Conservation (phyloP, 2,888 invertebrate genomes). For the Lacanobia wlatinum region DNA sequence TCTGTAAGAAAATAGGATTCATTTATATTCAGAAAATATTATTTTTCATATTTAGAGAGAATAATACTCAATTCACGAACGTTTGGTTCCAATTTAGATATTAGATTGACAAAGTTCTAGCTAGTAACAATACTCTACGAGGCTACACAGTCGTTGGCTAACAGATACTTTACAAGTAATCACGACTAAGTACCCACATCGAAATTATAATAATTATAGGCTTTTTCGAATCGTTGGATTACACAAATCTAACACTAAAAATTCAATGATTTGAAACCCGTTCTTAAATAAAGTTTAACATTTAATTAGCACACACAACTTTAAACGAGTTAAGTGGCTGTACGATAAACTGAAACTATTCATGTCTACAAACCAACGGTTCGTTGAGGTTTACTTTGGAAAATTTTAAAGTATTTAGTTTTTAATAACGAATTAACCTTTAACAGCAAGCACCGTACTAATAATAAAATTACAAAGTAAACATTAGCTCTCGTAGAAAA, state of each 20-base stretch:
- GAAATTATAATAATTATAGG: constrained; percentile 73
- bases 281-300: constrained; percentile 76
- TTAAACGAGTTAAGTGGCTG: constrained; percentile 71
- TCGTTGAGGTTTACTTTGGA: constrained; percentile 82
- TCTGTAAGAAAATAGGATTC: constrained; percentile 89
- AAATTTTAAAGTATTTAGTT: constrained; percentile 75
- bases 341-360: constrained; percentile 73
- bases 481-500: constrained; percentile 88
- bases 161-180: constrained; percentile 75
- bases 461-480: constrained; percentile 84
- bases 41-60: constrained; percentile 79
- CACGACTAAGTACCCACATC: constrained; percentile 74
- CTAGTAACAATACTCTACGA: constrained; percentile 83
- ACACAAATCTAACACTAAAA: constrained; percentile 73
- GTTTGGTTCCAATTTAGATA: constrained; percentile 82
- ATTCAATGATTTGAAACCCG: constrained; percentile 87
- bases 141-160: constrained; percentile 86
- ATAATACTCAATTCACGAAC: constrained; percentile 82
- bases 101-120: constrained; percentile 81
- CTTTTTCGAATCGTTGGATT: constrained; percentile 79
- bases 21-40: constrained; percentile 88
- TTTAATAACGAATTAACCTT: constrained; percentile 82
- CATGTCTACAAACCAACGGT: constrained; percentile 75
- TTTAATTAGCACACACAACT: constrained; percentile 75
- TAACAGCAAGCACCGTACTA: constrained; percentile 89